Evolutionary conservation across 2,888 invertebrate genomes (phyloP).

Genomic region (Yponomeuta evonymella): DNA sequence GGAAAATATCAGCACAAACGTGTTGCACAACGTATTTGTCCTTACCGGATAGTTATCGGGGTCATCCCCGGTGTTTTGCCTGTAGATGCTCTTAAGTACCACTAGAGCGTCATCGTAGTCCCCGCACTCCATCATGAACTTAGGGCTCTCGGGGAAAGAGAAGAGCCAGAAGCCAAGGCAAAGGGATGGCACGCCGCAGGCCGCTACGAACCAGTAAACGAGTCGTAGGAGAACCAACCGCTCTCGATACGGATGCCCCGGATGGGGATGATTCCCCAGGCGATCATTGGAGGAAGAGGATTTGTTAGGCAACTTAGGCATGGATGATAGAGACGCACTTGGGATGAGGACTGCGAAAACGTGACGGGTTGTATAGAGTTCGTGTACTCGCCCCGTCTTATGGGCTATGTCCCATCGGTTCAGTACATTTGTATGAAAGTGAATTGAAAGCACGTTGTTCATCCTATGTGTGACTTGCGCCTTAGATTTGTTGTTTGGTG

Average conservation of each 20-base stretch:
- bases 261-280: constrained; percentile 86
- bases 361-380: no score
- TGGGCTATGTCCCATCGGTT: no score
- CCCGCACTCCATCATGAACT: constrained; percentile 87
- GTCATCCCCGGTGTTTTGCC: constrained; percentile 82
- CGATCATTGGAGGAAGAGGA: constrained; percentile 77
- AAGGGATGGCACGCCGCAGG: constrained; percentile 83
- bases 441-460: no score
- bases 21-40: constrained; percentile 19
- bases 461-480: no score
- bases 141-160: constrained; percentile 88
- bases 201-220: constrained; percentile 87
- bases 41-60: constrained; percentile 83
- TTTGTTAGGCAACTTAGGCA: neutral
- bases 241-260: constrained; percentile 76
- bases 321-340: no score
- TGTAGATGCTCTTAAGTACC: constrained; percentile 81
- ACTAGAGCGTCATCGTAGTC: constrained; percentile 85
- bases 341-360: no score
- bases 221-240: constrained; percentile 80
- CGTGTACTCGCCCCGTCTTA: no score
- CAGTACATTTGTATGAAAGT: no score
- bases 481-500: no score
- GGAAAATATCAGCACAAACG: neutral
- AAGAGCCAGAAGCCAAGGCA: constrained; percentile 82